These are phyloP conservation scores for Lepeophtheirus nordmannii DNA, from an alignment of 2,888 invertebrate genomes.

Conservation along the genomic window DNA sequence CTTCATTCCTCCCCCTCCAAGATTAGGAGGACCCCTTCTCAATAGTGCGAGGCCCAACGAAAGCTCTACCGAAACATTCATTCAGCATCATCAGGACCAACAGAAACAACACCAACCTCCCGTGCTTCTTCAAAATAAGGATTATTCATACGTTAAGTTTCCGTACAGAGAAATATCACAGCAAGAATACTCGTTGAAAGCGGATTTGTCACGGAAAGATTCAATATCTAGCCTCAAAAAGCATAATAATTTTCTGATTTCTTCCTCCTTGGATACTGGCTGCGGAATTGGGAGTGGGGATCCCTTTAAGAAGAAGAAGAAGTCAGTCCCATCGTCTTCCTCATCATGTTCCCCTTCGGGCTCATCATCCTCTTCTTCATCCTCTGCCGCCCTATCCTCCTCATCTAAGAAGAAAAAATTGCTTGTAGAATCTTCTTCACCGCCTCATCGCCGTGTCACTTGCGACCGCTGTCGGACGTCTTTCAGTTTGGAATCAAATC, in stretches of 20 bases:
- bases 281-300: neutral
- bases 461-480: slow-evolving; percentile 40
- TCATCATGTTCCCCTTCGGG: slow-evolving; percentile 26
- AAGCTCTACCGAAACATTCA: slow-evolving; percentile 2
- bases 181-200: neutral
- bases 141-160: slow-evolving; percentile 19
- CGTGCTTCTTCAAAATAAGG: neutral
- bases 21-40: neutral
- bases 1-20: neutral
- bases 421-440: slow-evolving; percentile 9
- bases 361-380: neutral
- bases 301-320: neutral
- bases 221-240: too few relatives aligned
- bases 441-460: slow-evolving; percentile 29
- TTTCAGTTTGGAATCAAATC: slow-evolving; percentile 66
- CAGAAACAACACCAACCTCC: slow-evolving; percentile 4
- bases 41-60: neutral
- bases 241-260: too few relatives aligned
- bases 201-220: too few relatives aligned
- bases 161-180: slow-evolving; percentile 2
- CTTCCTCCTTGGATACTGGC: slow-evolving; percentile 5
- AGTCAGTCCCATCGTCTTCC: slow-evolving; percentile 25
- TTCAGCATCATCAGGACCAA: neutral
- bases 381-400: slow-evolving; percentile 27
- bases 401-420: slow-evolving; percentile 22